Evolutionary conservation across 2,888 invertebrate species (phyloP).

Genomic region (Desoria tigrina): DNA sequence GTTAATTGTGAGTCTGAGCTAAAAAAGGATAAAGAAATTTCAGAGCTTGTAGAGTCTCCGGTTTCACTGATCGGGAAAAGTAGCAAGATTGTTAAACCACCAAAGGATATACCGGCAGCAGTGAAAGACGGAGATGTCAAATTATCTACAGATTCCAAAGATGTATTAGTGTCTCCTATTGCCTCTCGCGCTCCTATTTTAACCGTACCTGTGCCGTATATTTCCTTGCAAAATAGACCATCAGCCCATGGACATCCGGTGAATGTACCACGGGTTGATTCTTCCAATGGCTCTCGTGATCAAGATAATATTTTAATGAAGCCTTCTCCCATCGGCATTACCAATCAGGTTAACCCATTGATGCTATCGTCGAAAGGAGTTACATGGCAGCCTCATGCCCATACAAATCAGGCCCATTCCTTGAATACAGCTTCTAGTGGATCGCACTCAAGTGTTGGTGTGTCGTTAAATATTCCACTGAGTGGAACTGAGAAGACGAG

Average conservation of each 20-base stretch:
- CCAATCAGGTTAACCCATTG: background rate
- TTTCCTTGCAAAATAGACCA: conserved; percentile 43
- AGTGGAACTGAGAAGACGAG: conserved; percentile 23
- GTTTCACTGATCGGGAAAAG: background rate
- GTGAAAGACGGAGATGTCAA: background rate
- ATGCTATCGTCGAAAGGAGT: conserved; percentile 39
- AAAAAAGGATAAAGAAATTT: background rate
- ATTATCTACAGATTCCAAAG: background rate
- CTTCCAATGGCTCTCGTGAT: conserved; percentile 29
- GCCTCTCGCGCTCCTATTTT: conserved; percentile 48
- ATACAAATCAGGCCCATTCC: conserved; percentile 33
- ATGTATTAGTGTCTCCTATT: conserved; percentile 5
- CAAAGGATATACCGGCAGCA: background rate
- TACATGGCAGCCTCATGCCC: conserved; percentile 54
- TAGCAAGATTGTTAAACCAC: background rate
- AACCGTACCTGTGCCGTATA: conserved; percentile 53
- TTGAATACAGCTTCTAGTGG: background rate
- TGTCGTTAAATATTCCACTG: conserved; percentile 50
- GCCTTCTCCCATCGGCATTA: conserved; percentile 21
- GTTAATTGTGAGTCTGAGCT: background rate
- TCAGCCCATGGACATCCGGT: background rate
- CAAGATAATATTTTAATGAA: conserved; percentile 39
- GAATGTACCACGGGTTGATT: background rate
- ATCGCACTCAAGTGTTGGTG: conserved; percentile 21
- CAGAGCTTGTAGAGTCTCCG: background rate